phyloP scores from a whole-genome alignment of 2,888 invertebrate genomes.

The Scaptomyza tumidula region DNA sequence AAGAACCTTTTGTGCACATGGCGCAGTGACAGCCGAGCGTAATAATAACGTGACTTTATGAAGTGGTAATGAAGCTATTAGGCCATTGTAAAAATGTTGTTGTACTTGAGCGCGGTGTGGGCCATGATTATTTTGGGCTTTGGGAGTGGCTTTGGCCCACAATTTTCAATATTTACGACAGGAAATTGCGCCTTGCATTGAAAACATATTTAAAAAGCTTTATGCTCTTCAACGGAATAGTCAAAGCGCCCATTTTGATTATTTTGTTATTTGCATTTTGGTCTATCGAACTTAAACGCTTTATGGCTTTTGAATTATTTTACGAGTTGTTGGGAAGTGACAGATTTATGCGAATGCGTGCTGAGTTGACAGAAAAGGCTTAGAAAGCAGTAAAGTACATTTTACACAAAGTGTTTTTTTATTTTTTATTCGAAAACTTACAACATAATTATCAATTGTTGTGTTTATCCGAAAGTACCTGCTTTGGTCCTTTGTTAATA shows the following conservation, averaged over 20 bases:
- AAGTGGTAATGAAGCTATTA: slow-evolving; percentile 83
- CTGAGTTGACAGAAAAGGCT: slow-evolving; percentile 11
- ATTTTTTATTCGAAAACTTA: not conserved
- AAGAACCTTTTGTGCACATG: slow-evolving; percentile 15
- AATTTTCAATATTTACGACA: slow-evolving; percentile 81
- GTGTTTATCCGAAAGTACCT: no score
- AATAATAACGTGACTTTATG: slow-evolving; percentile 82
- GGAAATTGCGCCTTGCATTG: slow-evolving; percentile 80
- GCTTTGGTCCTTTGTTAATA: no score
- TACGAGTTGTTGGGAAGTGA: slow-evolving; percentile 56
- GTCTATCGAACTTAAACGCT: slow-evolving; percentile 37
- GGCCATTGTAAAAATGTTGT: slow-evolving; percentile 43
- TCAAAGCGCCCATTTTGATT: slow-evolving; percentile 42
- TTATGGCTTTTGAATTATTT: slow-evolving; percentile 67
- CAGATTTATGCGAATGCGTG: slow-evolving; percentile 73
- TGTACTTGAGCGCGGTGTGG: slow-evolving; percentile 3
- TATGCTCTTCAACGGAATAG: slow-evolving; percentile 39
- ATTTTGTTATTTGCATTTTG: slow-evolving; percentile 20
- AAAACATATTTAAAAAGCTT: slow-evolving; percentile 48
- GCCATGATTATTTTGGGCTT: slow-evolving; percentile 22
- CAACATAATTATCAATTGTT: no score
- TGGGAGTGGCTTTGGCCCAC: slow-evolving; percentile 69
- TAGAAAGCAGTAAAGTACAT: slow-evolving; percentile 41
- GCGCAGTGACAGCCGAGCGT: slow-evolving; percentile 60
- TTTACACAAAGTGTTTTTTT: no score